These are phyloP conservation scores for Bombycilla garrulus DNA, from an alignment of 2,113 vertebrate genomes.

Conservation along the genomic window DNA sequence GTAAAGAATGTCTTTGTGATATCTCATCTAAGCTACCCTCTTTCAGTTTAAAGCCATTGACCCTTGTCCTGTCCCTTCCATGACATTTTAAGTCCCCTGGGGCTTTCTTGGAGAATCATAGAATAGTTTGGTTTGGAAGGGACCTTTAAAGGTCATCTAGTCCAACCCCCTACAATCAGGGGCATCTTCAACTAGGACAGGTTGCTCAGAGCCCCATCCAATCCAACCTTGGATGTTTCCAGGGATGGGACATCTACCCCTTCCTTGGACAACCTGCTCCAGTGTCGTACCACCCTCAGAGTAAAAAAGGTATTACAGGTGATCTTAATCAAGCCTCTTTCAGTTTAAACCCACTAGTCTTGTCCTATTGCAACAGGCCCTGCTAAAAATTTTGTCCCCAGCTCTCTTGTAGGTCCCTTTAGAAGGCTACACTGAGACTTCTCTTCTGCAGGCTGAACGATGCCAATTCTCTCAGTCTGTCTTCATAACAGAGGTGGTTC, in stretches of 20 bases:
- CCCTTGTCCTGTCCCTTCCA: background rate
- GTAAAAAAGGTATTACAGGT: background rate
- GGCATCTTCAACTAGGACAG: background rate
- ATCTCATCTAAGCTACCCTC: background rate
- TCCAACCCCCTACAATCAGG: background rate
- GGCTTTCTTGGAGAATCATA: background rate
- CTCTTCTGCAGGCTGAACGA: background rate
- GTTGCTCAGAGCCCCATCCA: background rate
- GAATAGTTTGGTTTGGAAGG: background rate
- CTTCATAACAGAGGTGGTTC: background rate
- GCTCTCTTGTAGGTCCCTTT: background rate
- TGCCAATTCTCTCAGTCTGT: background rate
- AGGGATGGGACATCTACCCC: background rate
- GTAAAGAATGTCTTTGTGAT: background rate
- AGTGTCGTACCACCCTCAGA: background rate
- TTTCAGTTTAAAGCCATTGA: background rate
- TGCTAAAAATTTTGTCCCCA: background rate
- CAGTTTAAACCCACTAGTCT: background rate
- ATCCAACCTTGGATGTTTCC: background rate
- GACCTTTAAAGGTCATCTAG: background rate
- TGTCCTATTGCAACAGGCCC: background rate
- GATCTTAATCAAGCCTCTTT: background rate
- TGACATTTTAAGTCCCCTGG: background rate
- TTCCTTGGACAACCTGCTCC: background rate
- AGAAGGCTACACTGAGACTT: background rate